Conservation (phyloP, 2,113 vertebrate species). For the Elgaria multicarinata region DNA sequence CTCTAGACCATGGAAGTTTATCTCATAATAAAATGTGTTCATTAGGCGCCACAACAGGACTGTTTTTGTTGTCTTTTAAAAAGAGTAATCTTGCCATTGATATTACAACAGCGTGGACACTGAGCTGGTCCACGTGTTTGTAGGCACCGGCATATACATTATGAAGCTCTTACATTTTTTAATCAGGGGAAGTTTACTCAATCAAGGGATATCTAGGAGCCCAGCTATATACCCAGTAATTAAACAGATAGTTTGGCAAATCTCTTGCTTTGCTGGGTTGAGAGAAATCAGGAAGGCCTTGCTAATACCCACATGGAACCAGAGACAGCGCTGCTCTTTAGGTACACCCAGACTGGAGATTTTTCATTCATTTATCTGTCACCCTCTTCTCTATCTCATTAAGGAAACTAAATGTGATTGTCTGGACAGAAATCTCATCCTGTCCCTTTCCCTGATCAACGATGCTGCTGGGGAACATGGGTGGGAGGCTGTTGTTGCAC, state of each 20-base stretch:
- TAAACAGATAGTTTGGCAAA: not conserved
- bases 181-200: not conserved
- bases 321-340: not conserved
- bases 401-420: not conserved
- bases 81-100: too few relatives aligned
- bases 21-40: too few relatives aligned
- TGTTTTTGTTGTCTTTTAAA: too few relatives aligned
- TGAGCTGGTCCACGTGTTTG: too few relatives aligned
- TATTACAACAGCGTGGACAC: too few relatives aligned
- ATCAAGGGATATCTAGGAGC: too few relatives aligned
- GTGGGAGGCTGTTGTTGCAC: too few relatives aligned
- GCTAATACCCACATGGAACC: not conserved
- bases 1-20: too few relatives aligned
- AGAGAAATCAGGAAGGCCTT: not conserved
- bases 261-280: not conserved
- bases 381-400: not conserved
- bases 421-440: not conserved
- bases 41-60: too few relatives aligned
- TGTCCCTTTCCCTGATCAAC: not conserved
- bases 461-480: not conserved
- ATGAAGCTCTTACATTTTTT: not conserved
- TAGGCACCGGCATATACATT: not conserved
- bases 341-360: not conserved
- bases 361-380: not conserved
- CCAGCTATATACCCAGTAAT: not conserved